Conservation (phyloP, 2,888 invertebrate genomes). For the Metellina segmentata region DNA sequence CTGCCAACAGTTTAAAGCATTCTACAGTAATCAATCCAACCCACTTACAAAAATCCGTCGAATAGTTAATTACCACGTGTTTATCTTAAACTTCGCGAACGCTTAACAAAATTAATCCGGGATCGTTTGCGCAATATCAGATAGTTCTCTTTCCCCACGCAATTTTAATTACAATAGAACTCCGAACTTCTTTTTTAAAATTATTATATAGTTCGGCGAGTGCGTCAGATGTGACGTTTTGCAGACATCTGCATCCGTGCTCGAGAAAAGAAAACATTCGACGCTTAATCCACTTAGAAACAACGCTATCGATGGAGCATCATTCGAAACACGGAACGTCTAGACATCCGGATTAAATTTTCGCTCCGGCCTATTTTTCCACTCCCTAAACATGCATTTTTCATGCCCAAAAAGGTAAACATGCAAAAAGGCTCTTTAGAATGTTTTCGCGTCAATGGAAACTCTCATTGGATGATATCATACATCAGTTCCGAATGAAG, state of each 20-base stretch:
- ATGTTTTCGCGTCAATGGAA: not conserved
- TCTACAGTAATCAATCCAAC: not conserved
- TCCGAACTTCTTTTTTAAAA: not conserved
- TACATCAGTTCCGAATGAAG: not conserved
- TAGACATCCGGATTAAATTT: conserved; percentile 11
- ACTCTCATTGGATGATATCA: not conserved
- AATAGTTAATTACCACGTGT: not conserved
- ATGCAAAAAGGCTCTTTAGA: not conserved
- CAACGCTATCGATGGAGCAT: not conserved
- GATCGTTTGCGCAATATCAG: not conserved
- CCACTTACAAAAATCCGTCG: not conserved
- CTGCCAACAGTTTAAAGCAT: not conserved
- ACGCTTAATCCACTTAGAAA: not conserved
- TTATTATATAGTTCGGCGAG: not conserved
- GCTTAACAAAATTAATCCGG: not conserved
- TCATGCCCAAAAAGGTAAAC: not conserved
- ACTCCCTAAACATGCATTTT: not conserved
- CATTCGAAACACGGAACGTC: not conserved
- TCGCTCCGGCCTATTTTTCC: not conserved
- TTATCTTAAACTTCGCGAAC: not conserved
- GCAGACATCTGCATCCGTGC: not conserved
- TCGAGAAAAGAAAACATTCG: not conserved
- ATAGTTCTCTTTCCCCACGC: not conserved
- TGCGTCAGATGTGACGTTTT: not conserved
- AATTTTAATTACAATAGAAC: not conserved